Percentiles rank a stretch among this genome's conserved stretches.
Evolutionary conservation across 2,888 invertebrate genomes (phyloP).

Genomic region (Sinelater perroti): DNA sequence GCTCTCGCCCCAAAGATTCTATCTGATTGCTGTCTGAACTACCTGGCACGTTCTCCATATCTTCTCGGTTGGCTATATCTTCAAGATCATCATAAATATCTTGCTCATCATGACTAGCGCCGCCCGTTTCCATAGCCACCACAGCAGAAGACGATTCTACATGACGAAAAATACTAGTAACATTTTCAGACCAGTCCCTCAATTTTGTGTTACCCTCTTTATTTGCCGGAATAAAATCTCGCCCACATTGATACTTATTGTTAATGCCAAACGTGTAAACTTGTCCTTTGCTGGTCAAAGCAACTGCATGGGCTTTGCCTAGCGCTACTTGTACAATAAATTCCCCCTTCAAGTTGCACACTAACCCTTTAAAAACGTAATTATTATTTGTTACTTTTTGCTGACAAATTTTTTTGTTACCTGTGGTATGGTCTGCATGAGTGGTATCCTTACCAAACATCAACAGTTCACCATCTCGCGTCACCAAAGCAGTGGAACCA

Average conservation of each 20-base stretch:
- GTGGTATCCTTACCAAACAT: constrained; percentile 96
- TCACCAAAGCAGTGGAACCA: constrained; percentile 92
- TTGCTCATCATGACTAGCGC: constrained; percentile 58
- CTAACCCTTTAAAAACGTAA: constrained; percentile 50
- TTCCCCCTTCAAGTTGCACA: constrained; percentile 57
- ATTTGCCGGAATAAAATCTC: constrained; percentile 74
- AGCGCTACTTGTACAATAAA: constrained; percentile 74
- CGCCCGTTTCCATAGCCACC: constrained; percentile 68
- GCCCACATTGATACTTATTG: constrained; percentile 97
- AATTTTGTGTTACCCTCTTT: constrained; percentile 66
- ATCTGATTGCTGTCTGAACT: constrained; percentile 54
- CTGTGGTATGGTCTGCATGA: constrained; percentile 77
- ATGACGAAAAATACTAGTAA: not conserved
- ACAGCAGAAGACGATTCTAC: constrained; percentile 49
- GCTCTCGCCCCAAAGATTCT: constrained; percentile 43
- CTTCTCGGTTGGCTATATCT: constrained; percentile 62
- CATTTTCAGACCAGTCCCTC: not conserved
- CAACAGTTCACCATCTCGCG: constrained; percentile 86
- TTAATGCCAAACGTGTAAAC: constrained; percentile 97
- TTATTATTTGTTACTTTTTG: no score
- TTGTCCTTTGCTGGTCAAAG: constrained; percentile 85
- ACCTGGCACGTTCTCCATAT: constrained; percentile 64
- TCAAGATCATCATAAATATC: constrained; percentile 66
- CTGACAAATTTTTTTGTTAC: constrained; percentile 49
- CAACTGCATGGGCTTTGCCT: constrained; percentile 96